These are phyloP conservation scores for Hoplodrina ambigua DNA, from an alignment of 2,888 invertebrate species.

Conservation along the genomic window DNA sequence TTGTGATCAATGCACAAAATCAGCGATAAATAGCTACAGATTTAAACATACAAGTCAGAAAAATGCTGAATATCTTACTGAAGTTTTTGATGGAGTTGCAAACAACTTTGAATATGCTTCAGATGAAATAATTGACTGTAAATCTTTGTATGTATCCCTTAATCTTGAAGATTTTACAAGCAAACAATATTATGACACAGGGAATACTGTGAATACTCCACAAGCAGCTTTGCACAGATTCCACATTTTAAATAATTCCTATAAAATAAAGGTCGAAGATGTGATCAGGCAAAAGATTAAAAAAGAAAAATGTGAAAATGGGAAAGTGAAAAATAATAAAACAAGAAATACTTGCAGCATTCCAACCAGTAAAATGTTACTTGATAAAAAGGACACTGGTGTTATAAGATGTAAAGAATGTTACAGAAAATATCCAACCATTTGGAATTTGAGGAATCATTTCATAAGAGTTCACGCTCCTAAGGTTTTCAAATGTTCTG, in stretches of 20 bases:
- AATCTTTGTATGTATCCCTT: conserved; percentile 75
- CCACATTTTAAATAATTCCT: conserved; percentile 50
- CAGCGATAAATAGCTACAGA: conserved; percentile 72
- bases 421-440: conserved; percentile 69
- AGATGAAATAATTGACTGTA: conserved; percentile 57
- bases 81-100: conserved; percentile 67
- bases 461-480: conserved; percentile 77
- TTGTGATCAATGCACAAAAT: conserved; percentile 73
- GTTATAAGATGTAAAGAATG: conserved; percentile 76
- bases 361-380: conserved; percentile 71
- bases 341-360: conserved; percentile 48
- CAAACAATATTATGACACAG: conserved; percentile 73
- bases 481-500: conserved; percentile 73
- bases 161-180: conserved; percentile 69
- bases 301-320: conserved; percentile 40
- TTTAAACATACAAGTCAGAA: conserved; percentile 71
- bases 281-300: conserved; percentile 18
- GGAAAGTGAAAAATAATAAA: conserved; percentile 42
- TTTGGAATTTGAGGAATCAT: conserved; percentile 75
- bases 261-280: conserved; percentile 50
- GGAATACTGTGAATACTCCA: conserved; percentile 49
- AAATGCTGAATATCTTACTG: conserved; percentile 69
- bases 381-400: conserved; percentile 66
- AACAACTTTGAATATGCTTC: conserved; percentile 66
- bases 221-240: conserved; percentile 69